Conservation (phyloP, 2,113 vertebrate species). For the Pachypanchax playfairii region DNA sequence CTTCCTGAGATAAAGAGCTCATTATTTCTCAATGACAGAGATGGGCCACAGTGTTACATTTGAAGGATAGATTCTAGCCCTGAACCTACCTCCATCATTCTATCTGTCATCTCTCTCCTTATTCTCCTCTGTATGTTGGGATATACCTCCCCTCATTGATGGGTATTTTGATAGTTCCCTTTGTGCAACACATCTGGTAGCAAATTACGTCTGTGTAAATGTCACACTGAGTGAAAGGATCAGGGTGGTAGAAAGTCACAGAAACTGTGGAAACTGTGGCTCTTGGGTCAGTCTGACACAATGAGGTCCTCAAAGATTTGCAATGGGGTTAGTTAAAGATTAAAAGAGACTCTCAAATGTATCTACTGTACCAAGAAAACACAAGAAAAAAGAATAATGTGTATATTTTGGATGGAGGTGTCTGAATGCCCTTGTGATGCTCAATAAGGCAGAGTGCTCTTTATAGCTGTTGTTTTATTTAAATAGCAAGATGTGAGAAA, state of each 20-base stretch:
- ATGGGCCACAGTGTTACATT: slow-evolving; percentile 55
- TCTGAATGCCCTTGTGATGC: no score
- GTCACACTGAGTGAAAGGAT: slow-evolving; percentile 59
- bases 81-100: slow-evolving; percentile 25
- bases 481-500: slow-evolving; percentile 20
- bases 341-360: slow-evolving; percentile 50
- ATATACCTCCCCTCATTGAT: slow-evolving; percentile 49
- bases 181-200: slow-evolving; percentile 57
- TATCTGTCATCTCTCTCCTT: background rate
- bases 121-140: slow-evolving; percentile 24
- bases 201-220: slow-evolving; percentile 78
- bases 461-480: slow-evolving; percentile 46
- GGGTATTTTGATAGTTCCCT: slow-evolving; percentile 66
- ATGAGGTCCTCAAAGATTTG: slow-evolving; percentile 53
- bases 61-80: slow-evolving; percentile 34
- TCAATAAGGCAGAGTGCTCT: slow-evolving; percentile 10
- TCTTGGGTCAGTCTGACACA: slow-evolving; percentile 29
- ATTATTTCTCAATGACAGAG: slow-evolving; percentile 73
- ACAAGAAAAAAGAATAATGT: slow-evolving; percentile 23
- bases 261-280: slow-evolving; percentile 46
- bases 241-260: slow-evolving; percentile 20
- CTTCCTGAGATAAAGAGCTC: slow-evolving; percentile 71
- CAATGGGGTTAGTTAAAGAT: slow-evolving; percentile 71
- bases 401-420: slow-evolving; percentile 38
- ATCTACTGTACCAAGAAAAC: slow-evolving; percentile 3